Evolutionary conservation across 1,140 invertebrate species (phyloP).

Genomic region (Platyura marginata): DNA sequence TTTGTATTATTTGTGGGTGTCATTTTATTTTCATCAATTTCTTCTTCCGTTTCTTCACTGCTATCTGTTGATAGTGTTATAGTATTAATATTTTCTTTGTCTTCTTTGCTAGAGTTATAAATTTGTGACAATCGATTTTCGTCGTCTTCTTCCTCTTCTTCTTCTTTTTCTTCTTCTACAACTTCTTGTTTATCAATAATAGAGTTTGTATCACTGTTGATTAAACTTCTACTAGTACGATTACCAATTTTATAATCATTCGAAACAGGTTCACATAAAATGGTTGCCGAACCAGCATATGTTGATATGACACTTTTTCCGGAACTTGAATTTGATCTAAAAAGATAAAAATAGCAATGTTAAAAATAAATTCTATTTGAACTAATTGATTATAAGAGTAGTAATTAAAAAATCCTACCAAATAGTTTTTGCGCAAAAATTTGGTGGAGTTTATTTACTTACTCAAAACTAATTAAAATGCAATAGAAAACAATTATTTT

Average conservation of each 20-base stretch:
- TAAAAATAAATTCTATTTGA: no score
- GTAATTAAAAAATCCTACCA: no score
- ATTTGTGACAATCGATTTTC: background rate
- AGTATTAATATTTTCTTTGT: background rate
- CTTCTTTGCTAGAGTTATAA: background rate
- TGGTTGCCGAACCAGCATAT: constrained; percentile 23
- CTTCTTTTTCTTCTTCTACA: background rate
- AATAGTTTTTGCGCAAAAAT: no score
- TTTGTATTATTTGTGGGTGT: constrained; percentile 25
- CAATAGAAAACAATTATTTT: no score
- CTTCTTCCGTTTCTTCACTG: background rate
- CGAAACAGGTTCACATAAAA: no score
- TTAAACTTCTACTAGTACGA: no score
- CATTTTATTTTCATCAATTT: constrained; percentile 9
- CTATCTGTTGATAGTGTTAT: background rate
- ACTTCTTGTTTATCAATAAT: background rate
- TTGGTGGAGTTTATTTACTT: no score
- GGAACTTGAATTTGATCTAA: constrained; percentile 27
- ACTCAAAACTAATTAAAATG: no score
- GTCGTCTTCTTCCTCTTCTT: background rate
- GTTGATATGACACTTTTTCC: constrained; percentile 23
- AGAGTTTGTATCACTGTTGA: no score
- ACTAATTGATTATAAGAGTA: no score
- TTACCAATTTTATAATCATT: no score
- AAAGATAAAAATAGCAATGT: constrained; percentile 19